Base-by-base conservation (phyloP, 2,888 invertebrate species). In the Drosophila helvetica region DNA sequence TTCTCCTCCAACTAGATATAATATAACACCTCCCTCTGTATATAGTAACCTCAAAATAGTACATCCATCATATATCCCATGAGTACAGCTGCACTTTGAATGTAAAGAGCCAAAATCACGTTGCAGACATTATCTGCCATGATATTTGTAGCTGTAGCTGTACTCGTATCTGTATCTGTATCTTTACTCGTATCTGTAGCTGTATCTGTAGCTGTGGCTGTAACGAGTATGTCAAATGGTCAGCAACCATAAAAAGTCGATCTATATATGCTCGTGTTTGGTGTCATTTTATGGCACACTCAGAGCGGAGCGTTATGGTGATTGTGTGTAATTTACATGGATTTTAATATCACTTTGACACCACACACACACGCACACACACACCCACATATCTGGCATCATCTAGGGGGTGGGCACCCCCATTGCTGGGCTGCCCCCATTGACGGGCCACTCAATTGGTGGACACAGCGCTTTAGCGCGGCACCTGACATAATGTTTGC, bases 261-360 rank as follows among this genome's bases (percentile, higher is more conserved):
- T 71, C 57, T 58, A 60, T 74, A 60, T 74, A 60, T 56, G 63
- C 68, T 76, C 68, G 74, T 74, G 79, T 53, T 80, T 65, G 71
- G 64, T 84, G 79, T 72, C 73, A 80, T 59, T 74, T 83, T 70
- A 75, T 74, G 76, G 53, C 73, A 85, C 19, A 69, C 61, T 30
- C 45, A 62, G 27, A 48, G 62, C 61, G 38, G 57, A 69, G 45
- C 68, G 71, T 74, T 65, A 82, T 74, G 77, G 71, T 85, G 79
- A 81, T 82, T 85, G 83, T 73, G 67, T 79, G 88, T 85, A 87
- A 87, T 83, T 83, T 87, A 87, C 88, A 83, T 83, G 79, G 86
- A 74, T 81, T 81, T 78, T 84, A 74, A 81, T 81, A 78, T 67
- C 69, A 72, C 66, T 66, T 67, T 52, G 27, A 47, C 33, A 47